These are phyloP conservation scores for Columba guinea DNA, from an alignment of 2,797 vertebrate species.

Conservation along the genomic window DNA sequence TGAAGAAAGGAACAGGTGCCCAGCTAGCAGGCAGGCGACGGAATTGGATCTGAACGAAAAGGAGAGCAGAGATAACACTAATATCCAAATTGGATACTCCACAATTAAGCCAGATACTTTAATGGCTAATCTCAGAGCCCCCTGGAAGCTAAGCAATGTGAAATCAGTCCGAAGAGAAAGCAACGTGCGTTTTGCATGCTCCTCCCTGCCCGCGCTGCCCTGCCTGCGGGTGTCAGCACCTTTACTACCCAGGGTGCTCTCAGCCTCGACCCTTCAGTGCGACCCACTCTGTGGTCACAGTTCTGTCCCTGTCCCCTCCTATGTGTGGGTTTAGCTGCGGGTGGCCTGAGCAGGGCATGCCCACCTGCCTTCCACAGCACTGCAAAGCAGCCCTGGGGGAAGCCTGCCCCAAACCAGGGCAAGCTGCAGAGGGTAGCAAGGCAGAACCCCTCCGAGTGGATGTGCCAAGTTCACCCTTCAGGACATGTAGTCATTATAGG, in stretches of 20 bases:
- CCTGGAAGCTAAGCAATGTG: neutral
- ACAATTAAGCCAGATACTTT: constrained; percentile 29
- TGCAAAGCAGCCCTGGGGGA: rapidly evolving
- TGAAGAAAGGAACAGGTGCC: neutral
- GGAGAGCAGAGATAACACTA: neutral
- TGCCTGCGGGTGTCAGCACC: neutral
- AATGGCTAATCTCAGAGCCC: constrained; percentile 16
- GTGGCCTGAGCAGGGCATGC: neutral
- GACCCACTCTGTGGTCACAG: neutral
- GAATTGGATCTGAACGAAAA: neutral
- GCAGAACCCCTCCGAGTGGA: neutral
- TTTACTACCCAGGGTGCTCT: neutral
- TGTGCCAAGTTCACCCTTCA: neutral
- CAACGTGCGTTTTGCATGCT: neutral
- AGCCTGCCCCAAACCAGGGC: neutral
- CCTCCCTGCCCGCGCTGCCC: neutral
- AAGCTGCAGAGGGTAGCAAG: neutral
- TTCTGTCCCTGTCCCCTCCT: neutral
- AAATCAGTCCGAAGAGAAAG: constrained; percentile 16
- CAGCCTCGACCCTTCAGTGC: rapidly evolving
- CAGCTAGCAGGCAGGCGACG: neutral
- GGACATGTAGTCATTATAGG: neutral
- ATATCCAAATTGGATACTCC: constrained; percentile 40
- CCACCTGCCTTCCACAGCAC: neutral
- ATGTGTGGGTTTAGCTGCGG: neutral